phyloP scores from a whole-genome alignment of 2,888 invertebrate genomes.

The Galerucella nymphaeae region DNA sequence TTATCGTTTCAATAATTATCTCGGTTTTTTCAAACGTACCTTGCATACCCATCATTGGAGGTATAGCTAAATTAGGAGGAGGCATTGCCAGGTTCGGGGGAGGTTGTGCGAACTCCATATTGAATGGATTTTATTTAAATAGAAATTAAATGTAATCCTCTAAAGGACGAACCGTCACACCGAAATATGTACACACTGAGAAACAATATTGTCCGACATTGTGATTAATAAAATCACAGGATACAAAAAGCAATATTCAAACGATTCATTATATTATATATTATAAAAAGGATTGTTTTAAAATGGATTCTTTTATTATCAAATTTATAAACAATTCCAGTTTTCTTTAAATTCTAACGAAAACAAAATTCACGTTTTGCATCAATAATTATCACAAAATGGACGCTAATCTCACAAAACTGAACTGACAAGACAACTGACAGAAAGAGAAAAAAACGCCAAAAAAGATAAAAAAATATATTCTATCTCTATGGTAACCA shows the following conservation, averaged over 20 bases:
- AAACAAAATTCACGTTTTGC: conserved; percentile 10
- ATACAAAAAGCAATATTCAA: background rate
- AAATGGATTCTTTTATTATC: background rate
- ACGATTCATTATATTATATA: conserved; percentile 5
- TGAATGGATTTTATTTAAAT: conserved; percentile 1
- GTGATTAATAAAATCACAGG: background rate
- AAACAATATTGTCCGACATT: conserved; percentile 13
- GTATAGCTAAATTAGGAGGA: conserved; percentile 64
- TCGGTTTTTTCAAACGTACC: conserved; percentile 42
- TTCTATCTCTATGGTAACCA: no score
- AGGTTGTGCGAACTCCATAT: conserved; percentile 62
- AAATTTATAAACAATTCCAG: background rate
- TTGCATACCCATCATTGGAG: conserved; percentile 52
- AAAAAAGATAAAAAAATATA: background rate
- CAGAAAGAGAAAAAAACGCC: background rate
- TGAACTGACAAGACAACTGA: no score
- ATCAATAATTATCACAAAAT: conserved; percentile 8
- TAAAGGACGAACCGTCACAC: background rate
- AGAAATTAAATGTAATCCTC: background rate
- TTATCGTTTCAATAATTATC: background rate
- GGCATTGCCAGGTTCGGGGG: conserved; percentile 67
- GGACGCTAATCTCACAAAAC: background rate
- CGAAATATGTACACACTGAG: background rate
- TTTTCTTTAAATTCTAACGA: background rate
- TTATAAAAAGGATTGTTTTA: background rate